Conservation (phyloP, 2,113 vertebrate species). For the Speoplatyrhinus poulsoni region DNA sequence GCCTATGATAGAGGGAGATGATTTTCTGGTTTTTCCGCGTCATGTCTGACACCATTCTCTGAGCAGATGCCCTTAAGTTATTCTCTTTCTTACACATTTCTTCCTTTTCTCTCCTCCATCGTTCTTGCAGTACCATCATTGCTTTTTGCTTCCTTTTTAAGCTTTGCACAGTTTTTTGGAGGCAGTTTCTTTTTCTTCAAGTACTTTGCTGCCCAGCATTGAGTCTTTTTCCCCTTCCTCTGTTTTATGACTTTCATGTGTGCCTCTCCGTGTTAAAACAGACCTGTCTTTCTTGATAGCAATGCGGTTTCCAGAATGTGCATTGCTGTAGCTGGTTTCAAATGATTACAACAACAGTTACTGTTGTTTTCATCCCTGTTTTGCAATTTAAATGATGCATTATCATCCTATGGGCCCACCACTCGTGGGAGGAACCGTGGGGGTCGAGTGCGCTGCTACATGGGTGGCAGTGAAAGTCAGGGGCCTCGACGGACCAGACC, state of each 20-base stretch:
- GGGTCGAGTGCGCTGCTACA: no score
- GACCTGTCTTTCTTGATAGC: neutral
- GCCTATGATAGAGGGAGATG: slow-evolving; percentile 33
- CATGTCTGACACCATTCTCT: slow-evolving; percentile 23
- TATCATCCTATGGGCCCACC: no score
- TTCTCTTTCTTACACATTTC: slow-evolving; percentile 3
- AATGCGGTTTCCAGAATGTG: neutral
- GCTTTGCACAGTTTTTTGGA: neutral
- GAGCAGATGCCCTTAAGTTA: neutral
- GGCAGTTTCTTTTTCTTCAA: neutral
- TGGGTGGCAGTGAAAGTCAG: no score
- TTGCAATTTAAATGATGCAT: slow-evolving; percentile 11
- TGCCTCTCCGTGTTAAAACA: neutral
- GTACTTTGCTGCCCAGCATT: neutral
- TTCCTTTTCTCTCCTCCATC: neutral
- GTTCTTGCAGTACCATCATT: neutral
- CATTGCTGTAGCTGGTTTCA: neutral
- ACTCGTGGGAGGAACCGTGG: no score
- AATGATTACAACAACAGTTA: no score
- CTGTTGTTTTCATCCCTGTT: neutral
- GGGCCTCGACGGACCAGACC: no score
- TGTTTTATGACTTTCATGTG: neutral
- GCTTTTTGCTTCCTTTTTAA: neutral
- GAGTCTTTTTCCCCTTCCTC: neutral
- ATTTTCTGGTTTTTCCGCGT: slow-evolving; percentile 32